A percentile compares a stretch with the other conserved stretches of the same genome.
These are phyloP conservation scores for Hapalemur alaotrensis DNA, from an alignment of 2,797 vertebrate species.

Conservation along the genomic window DNA sequence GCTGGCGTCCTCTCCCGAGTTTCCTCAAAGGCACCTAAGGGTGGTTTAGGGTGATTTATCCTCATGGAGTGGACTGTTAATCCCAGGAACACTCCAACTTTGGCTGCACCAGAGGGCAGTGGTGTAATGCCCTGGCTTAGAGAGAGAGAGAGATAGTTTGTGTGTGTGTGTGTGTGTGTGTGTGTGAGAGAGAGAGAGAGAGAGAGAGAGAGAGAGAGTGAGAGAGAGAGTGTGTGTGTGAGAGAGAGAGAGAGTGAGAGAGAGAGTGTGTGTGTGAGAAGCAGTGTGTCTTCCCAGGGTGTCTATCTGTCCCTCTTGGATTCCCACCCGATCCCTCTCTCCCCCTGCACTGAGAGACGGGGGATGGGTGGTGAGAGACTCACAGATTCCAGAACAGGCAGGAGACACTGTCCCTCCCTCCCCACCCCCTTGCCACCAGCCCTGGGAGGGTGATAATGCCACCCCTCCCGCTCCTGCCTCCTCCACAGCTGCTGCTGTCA, in stretches of 20 bases:
- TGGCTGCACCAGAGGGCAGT: slow-evolving; percentile 11
- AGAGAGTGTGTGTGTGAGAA: neutral
- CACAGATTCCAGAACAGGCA: slow-evolving; percentile 4
- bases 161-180: neutral
- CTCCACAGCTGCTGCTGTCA: slow-evolving; percentile 61
- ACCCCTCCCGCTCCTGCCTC: slow-evolving; percentile 8
- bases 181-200: neutral
- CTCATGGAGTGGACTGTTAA: neutral
- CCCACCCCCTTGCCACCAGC: neutral
- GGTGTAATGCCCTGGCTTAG: slow-evolving; percentile 11
- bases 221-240: no score
- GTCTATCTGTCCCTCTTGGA: neutral
- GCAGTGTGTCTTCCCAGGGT: neutral
- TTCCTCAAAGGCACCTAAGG: slow-evolving; percentile 66
- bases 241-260: neutral
- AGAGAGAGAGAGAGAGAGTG: no score
- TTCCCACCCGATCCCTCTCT: neutral
- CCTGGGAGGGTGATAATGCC: slow-evolving; percentile 24
- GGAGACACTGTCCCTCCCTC: neutral
- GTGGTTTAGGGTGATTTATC: slow-evolving; percentile 66
- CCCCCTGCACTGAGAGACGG: neutral
- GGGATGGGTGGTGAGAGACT: neutral
- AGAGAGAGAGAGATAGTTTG: neutral
- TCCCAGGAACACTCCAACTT: slow-evolving; percentile 54
- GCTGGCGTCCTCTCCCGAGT: slow-evolving; percentile 52